A percentile compares a stretch with the other conserved stretches of the same genome.
Conservation (phyloP, 2,888 invertebrate genomes). For the Calameuta pallipes region DNA sequence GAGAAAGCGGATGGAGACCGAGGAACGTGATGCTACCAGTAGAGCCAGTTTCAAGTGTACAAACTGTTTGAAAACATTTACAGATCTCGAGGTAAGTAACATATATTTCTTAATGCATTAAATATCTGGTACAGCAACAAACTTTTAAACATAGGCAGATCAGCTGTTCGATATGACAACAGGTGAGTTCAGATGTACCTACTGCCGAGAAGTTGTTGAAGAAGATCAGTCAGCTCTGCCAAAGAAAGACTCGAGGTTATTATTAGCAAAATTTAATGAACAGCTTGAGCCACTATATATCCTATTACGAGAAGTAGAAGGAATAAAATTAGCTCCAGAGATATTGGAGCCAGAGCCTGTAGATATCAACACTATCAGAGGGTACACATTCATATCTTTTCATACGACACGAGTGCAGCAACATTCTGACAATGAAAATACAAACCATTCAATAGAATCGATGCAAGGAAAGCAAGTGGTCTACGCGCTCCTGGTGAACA, state of each 20-base stretch:
- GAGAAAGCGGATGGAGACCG: conserved; percentile 94
- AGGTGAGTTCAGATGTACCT: conserved; percentile 90
- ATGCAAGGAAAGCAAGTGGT: conserved; percentile 59
- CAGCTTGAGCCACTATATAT: conserved; percentile 94
- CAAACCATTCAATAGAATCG: conserved; percentile 60
- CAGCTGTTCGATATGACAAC: conserved; percentile 88
- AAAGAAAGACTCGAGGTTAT: conserved; percentile 90
- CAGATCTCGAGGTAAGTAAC: conserved; percentile 85
- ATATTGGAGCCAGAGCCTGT: conserved; percentile 95
- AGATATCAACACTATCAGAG: conserved; percentile 86
- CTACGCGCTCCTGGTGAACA: conserved; percentile 72
- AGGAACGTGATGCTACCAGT: conserved; percentile 94
- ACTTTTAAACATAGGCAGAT: conserved; percentile 74
- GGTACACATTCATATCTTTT: conserved; percentile 64
- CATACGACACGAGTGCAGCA: background rate
- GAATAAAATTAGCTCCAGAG: conserved; percentile 91
- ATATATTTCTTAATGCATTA: background rate
- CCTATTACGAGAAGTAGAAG: conserved; percentile 89
- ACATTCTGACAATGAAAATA: background rate
- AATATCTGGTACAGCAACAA: background rate
- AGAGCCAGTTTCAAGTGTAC: conserved; percentile 96
- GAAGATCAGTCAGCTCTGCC: conserved; percentile 95
- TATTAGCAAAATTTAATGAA: conserved; percentile 93
- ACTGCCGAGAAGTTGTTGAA: conserved; percentile 88
- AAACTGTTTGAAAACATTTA: conserved; percentile 91